phyloP scores from a whole-genome alignment of 1,140 invertebrate species.

The Macrobrachium rosenbergii region DNA sequence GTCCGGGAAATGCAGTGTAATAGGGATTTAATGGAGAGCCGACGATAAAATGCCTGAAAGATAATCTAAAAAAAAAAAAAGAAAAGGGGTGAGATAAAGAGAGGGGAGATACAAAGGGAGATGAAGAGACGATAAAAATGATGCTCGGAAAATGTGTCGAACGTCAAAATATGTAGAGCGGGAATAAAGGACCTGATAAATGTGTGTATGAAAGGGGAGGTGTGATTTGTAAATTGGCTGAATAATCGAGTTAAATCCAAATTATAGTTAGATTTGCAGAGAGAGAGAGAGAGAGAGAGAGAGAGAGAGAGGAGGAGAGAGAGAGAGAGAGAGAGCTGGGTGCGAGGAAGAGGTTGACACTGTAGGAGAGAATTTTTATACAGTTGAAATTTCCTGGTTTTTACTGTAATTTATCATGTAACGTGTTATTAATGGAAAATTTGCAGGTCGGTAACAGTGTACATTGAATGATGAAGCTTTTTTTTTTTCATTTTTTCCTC shows the following conservation, averaged over 20 bases:
- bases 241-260: conserved; percentile 10
- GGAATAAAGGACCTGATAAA: background rate
- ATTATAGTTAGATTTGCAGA: background rate
- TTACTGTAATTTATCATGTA: too few relatives aligned
- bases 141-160: background rate
- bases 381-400: too few relatives aligned
- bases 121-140: background rate
- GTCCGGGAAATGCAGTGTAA: background rate
- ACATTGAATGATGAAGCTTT: too few relatives aligned
- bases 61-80: background rate
- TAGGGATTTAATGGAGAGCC: background rate
- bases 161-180: background rate
- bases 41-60: background rate
- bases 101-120: background rate
- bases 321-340: background rate
- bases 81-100: background rate
- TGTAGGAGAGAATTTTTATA: background rate
- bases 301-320: conserved; percentile 41
- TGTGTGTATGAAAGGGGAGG: background rate
- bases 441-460: too few relatives aligned
- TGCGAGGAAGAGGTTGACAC: background rate
- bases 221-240: background rate
- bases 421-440: too few relatives aligned
- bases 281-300: conserved; percentile 42
- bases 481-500: too few relatives aligned